Conservation (phyloP, 2,797 vertebrate genomes). For the Oryzias dopingdopingensis region DNA sequence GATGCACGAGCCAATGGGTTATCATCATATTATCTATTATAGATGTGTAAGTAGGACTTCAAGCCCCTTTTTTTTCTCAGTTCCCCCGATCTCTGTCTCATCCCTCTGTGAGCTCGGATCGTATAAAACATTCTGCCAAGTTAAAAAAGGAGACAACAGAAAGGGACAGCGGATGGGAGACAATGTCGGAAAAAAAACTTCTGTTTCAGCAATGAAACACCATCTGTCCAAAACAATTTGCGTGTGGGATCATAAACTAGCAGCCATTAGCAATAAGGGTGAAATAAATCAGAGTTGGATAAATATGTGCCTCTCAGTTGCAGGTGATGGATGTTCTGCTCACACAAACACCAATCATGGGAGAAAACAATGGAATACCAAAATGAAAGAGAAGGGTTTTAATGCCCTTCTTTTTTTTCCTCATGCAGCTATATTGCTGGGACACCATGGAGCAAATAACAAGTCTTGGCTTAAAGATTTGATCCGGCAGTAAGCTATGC, state of each 20-base stretch:
- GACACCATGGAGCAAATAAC: conserved; percentile 63
- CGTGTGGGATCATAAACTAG: conserved; percentile 72
- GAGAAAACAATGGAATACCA: conserved; percentile 35
- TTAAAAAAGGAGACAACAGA: conserved; percentile 73
- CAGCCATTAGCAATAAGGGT: conserved; percentile 63
- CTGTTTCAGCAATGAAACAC: conserved; percentile 63
- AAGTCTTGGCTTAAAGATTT: conserved; percentile 66
- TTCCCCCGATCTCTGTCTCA: not conserved
- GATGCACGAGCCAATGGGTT: conserved; percentile 49
- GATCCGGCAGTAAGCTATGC: conserved; percentile 68
- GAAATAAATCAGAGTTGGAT: conserved; percentile 79
- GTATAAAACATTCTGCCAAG: conserved; percentile 84
- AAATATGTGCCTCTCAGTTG: conserved; percentile 73
- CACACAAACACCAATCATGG: conserved; percentile 65
- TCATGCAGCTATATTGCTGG: conserved; percentile 51
- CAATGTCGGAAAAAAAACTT: conserved; percentile 65
- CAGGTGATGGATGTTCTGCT: conserved; percentile 36
- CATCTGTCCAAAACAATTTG: conserved; percentile 81
- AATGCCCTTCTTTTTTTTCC: conserved; percentile 36
- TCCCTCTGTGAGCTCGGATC: conserved; percentile 53
- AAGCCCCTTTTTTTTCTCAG: not conserved
- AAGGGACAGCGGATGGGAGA: conserved; percentile 26
- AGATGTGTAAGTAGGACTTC: conserved; percentile 69
- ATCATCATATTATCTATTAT: conserved; percentile 49
- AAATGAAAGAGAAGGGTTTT: conserved; percentile 28